These are phyloP conservation scores for Acleris holmiana DNA, from an alignment of 2,888 invertebrate species.

Conservation along the genomic window DNA sequence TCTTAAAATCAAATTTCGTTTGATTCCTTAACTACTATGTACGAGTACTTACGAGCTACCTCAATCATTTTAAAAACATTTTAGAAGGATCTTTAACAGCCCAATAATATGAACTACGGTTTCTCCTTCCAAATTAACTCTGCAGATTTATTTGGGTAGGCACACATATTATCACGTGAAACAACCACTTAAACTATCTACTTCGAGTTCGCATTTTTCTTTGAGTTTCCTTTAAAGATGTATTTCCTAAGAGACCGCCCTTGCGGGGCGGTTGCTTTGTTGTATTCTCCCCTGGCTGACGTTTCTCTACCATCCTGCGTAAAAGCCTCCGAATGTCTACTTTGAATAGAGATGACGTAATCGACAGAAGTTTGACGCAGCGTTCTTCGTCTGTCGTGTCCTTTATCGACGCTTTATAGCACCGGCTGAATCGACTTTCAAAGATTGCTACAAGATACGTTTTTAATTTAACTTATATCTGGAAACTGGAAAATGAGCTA, in stretches of 20 bases:
- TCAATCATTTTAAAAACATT: no score
- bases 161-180: no score
- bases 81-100: no score
- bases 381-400: slow-evolving; percentile 42
- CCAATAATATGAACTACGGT: no score
- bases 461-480: slow-evolving; percentile 9
- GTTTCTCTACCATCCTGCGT: slow-evolving; percentile 55
- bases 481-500: no score
- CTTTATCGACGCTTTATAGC: slow-evolving; percentile 58
- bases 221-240: slow-evolving; percentile 60
- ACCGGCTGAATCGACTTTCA: slow-evolving; percentile 30
- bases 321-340: slow-evolving; percentile 53
- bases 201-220: slow-evolving; percentile 30
- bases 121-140: no score
- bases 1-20: no score
- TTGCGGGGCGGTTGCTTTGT: slow-evolving; percentile 39
- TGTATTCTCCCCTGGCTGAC: slow-evolving; percentile 15
- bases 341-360: slow-evolving; percentile 73
- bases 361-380: slow-evolving; percentile 64
- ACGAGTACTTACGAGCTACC: no score
- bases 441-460: slow-evolving; percentile 1
- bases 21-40: no score
- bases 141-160: no score
- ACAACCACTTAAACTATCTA: neutral
- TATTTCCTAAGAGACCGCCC: slow-evolving; percentile 50